Evolutionary conservation across 2,797 vertebrate species (phyloP), one percentile per base, ranked within the genome.

Genomic region (Adelosebastes latens): DNA sequence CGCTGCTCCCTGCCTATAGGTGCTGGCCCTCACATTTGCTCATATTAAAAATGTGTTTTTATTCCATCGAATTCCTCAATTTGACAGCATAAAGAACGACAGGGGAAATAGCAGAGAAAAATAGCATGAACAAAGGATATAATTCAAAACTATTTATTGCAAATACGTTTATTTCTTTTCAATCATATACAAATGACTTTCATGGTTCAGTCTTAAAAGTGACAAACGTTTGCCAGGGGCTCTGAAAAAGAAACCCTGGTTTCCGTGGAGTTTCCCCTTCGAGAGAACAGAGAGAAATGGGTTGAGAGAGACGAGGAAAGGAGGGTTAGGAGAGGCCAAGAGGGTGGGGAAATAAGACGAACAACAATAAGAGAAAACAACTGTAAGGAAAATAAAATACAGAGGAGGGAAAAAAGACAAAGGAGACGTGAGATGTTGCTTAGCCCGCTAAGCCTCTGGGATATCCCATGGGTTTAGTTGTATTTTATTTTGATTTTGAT

Each of bases 401-500:
- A 78, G 36, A 72, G 63, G 18, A 69, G 6, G 20, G 24, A 75
- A 70, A 25, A 81, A 72, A 80, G 76, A 77, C 77, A 83, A 70
- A 61, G 63, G 55, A 88, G 77, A 85, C n/a, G 6, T 60, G 75
- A 83, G 59, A 56, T 82, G 83, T 73, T 86, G 72, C 71, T 72
- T 59, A 68, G 63, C 25, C 22, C 24, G 10, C 42, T 53, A 53
- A 71, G 75, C 80, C 75, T 70, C 55, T 31, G 56, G 68, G 74
- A 72, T 52, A 55, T 85, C 80, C 73, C 67, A 7, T 25, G 71
- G 73, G 78, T 79, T 88, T 77, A 70, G 80, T 65, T 73, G 72
- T 81, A 77, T 82, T 84, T 81, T 61, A 79, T 76, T 83, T 74
- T 63, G 36, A 86, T 85, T 79, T 79, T 87, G 80, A 81, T 87